Evolutionary conservation across 1,140 invertebrate species (phyloP), one percentile per base, ranked within the genome.

Genomic region (Cardiocondyla obscurior): DNA sequence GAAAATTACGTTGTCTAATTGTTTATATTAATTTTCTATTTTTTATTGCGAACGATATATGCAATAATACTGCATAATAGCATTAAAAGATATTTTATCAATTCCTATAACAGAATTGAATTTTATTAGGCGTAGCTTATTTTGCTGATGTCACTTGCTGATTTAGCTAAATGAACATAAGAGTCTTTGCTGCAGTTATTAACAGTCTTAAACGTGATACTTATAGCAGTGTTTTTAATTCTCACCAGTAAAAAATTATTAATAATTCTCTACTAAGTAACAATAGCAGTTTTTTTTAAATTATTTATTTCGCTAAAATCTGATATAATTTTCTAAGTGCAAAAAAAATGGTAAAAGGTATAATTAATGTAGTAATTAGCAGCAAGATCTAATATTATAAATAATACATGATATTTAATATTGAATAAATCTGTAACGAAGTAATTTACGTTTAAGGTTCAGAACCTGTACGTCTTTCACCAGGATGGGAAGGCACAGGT

Each of bases 401-500:
- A 7, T 30, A 22, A 4, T n/a, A 72, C 0, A 49, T 25, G 12
- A 57, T 39, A 2, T 57, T 6, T 16, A 36, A 42, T 25, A 0
- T 25, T 8, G 4, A 19, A 22, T 0, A 72, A 51, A 36, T 69
- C 22, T 7, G 36, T 51, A 7, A 25, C 5, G 30, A 67, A 19
- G 25, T 69, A 44, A 49, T 49, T 67, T 39, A 36, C 0, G 53
- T 85, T 72, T 14, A 72, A 92, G 92, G 90, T 79, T 85, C 91
- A 84, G 96, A 97, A 93, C 97, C 97, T 58, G 97, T 98, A 39
- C 96, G 96, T 85, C 94, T 98, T 65, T 97, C 97, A 4, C 97
- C 97, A 0, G 97, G 97, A 62, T 98, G 97, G 97, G 97, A 98
- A 94, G 97, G 97, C 83, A 96, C 96, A 62, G 97, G 97, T 93